Evolutionary conservation across 2,113 vertebrate species (phyloP).

Genomic region (Struthidea cinerea): DNA sequence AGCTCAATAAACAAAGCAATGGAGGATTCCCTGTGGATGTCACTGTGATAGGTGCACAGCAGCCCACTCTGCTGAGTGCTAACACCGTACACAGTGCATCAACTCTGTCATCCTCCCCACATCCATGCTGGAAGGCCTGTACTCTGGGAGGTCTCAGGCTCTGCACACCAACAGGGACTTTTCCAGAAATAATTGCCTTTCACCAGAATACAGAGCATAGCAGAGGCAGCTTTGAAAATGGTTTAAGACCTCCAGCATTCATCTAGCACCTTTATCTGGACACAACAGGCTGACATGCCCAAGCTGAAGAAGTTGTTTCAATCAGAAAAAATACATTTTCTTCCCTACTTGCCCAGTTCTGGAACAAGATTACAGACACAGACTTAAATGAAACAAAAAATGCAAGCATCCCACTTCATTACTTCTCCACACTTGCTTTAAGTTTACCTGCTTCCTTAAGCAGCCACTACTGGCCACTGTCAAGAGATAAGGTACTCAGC

Average conservation of each 20-base stretch:
- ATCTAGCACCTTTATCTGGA: background rate
- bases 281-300: background rate
- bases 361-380: background rate
- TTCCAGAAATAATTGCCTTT: background rate
- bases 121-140: background rate
- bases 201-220: background rate
- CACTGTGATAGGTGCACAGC: background rate
- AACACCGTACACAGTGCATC: background rate
- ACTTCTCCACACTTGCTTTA: background rate
- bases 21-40: background rate
- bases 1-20: conserved; percentile 1
- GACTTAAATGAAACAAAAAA: background rate
- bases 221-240: background rate
- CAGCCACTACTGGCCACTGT: background rate
- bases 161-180: background rate
- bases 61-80: background rate
- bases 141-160: background rate
- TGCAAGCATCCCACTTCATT: background rate
- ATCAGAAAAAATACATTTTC: background rate
- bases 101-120: background rate
- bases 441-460: background rate
- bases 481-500: background rate
- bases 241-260: background rate
- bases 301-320: background rate
- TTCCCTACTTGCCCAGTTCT: background rate